phyloP scores from a whole-genome alignment of 2,113 vertebrate genomes.

The Channa maculata region DNA sequence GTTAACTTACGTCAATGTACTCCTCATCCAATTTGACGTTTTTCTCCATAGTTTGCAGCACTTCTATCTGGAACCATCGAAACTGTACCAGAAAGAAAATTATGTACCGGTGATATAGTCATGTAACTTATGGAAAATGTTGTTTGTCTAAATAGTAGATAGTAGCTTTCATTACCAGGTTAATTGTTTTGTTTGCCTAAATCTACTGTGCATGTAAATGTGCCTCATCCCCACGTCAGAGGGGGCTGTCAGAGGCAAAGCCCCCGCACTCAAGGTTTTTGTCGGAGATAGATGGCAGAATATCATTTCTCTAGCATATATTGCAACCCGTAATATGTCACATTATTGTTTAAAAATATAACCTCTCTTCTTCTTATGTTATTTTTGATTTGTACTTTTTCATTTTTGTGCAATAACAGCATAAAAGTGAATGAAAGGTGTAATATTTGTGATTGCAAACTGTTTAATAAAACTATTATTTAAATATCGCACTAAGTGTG shows the following conservation, averaged over 20 bases:
- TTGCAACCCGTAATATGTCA: neutral
- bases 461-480: too few relatives aligned
- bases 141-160: slow-evolving; percentile 32
- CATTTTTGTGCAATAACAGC: too few relatives aligned
- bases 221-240: slow-evolving; percentile 3
- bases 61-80: slow-evolving; percentile 91
- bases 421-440: too few relatives aligned
- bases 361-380: too few relatives aligned
- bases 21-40: slow-evolving; percentile 94
- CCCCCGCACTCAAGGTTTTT: too few relatives aligned
- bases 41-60: slow-evolving; percentile 96
- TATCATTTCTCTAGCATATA: too few relatives aligned
- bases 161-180: slow-evolving; percentile 7
- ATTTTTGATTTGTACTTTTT: too few relatives aligned
- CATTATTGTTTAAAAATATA: neutral
- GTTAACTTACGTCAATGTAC: slow-evolving; percentile 90
- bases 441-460: too few relatives aligned
- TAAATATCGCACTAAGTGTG: too few relatives aligned
- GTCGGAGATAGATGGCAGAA: too few relatives aligned
- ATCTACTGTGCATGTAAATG: slow-evolving; percentile 55
- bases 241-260: too few relatives aligned
- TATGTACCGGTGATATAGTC: neutral
- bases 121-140: neutral
- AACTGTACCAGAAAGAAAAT: slow-evolving; percentile 81
- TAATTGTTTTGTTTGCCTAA: slow-evolving; percentile 11